These are phyloP conservation scores for Galerucella pusilla DNA, from an alignment of 2,888 invertebrate species.

Conservation along the genomic window DNA sequence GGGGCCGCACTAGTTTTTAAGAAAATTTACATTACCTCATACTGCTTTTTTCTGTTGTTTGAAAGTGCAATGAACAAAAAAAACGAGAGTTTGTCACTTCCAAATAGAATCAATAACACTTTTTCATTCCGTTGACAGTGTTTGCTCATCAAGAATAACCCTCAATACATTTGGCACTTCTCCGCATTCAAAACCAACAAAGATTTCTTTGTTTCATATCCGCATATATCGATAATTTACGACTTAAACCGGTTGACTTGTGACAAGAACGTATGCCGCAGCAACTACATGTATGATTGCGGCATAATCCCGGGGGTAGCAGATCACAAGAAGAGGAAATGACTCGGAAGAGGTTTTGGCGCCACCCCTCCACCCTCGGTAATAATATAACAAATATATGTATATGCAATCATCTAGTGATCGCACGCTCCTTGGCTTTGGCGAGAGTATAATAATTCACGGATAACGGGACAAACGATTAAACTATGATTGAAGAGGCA, in stretches of 20 bases:
- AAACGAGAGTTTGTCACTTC: background rate
- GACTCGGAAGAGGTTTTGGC: conserved; percentile 45
- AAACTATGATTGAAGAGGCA: conserved; percentile 23
- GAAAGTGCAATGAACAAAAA: too few relatives aligned
- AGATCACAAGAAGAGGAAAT: conserved; percentile 38
- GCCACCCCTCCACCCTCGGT: conserved; percentile 32
- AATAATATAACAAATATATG: conserved; percentile 39
- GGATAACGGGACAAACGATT: conserved; percentile 55
- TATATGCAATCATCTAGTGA: conserved; percentile 42
- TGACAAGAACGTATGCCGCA: conserved; percentile 49
- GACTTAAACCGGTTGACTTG: conserved; percentile 46
- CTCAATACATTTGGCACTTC: conserved; percentile 17
- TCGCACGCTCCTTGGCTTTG: conserved; percentile 51
- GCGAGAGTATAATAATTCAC: conserved; percentile 56
- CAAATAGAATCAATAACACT: background rate
- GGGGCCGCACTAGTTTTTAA: too few relatives aligned
- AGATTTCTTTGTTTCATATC: conserved; percentile 30
- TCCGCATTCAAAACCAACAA: conserved; percentile 16
- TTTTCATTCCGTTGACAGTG: conserved; percentile 7
- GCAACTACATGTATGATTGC: conserved; percentile 43
- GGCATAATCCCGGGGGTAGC: conserved; percentile 43
- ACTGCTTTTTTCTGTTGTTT: too few relatives aligned
- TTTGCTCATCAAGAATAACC: conserved; percentile 4
- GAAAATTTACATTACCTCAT: too few relatives aligned
- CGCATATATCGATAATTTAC: conserved; percentile 22